phyloP scores from a whole-genome alignment of 2,113 vertebrate genomes.

The Limnothrissa miodon region DNA sequence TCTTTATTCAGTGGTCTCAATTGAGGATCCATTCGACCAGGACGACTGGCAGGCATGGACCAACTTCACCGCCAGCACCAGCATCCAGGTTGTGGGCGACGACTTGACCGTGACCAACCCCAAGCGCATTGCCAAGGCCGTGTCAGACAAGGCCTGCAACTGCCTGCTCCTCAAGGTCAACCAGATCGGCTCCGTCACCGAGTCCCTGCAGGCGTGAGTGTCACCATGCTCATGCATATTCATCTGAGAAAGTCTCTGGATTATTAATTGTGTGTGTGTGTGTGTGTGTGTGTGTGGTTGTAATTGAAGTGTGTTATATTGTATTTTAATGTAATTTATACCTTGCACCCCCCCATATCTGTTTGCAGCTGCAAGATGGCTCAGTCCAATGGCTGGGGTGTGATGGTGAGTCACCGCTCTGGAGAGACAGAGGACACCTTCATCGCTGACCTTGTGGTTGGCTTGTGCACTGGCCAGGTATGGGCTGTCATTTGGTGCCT shows the following conservation, averaged over 20 bases:
- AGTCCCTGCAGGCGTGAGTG: conserved; percentile 95
- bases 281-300: neutral
- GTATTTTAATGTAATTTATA: too few relatives aligned
- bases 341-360: neutral
- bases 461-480: conserved; percentile 93
- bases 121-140: conserved; percentile 88
- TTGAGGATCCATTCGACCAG: conserved; percentile 98
- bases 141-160: conserved; percentile 89
- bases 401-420: conserved; percentile 93
- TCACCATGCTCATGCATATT: neutral
- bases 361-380: conserved; percentile 83
- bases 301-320: too few relatives aligned
- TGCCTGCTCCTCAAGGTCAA: conserved; percentile 98
- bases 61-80: conserved; percentile 83
- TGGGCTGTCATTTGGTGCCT: neutral
- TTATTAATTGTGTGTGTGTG: neutral
- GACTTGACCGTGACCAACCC: conserved; percentile 98
- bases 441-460: conserved; percentile 91
- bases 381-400: conserved; percentile 88
- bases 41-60: conserved; percentile 94
- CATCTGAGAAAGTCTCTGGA: neutral
- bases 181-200: conserved; percentile 95
- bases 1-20: conserved; percentile 83
- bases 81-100: conserved; percentile 94
- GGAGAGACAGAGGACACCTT: conserved; percentile 93